phyloP scores from a whole-genome alignment of 2,113 vertebrate species.

The Chauna torquata region DNA sequence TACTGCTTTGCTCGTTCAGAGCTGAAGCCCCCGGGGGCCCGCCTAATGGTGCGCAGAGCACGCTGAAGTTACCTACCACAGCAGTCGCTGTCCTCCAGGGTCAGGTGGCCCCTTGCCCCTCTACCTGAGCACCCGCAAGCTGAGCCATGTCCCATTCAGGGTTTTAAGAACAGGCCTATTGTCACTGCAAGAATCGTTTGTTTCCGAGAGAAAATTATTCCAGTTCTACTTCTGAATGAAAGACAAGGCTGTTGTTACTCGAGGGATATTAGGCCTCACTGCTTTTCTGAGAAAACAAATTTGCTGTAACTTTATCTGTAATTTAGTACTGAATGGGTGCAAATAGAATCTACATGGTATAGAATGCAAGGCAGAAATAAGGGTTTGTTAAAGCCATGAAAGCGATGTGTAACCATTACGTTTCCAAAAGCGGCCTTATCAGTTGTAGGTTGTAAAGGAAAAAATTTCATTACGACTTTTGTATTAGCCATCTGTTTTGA shows the following conservation, averaged over 20 bases:
- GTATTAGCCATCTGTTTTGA: slow-evolving; percentile 86
- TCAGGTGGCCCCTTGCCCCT: slow-evolving; percentile 82
- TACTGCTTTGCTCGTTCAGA: slow-evolving; percentile 64
- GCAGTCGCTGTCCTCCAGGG: slow-evolving; percentile 68
- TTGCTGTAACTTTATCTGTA: slow-evolving; percentile 99
- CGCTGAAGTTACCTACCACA: slow-evolving; percentile 84
- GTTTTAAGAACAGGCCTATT: slow-evolving; percentile 85
- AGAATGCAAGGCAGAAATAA: slow-evolving; percentile 80
- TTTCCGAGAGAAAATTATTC: slow-evolving; percentile 85
- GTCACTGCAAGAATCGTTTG: slow-evolving; percentile 83
- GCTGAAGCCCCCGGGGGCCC: slow-evolving; percentile 72
- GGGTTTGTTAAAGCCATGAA: slow-evolving; percentile 85
- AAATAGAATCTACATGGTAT: slow-evolving; percentile 94
- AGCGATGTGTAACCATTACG: slow-evolving; percentile 88
- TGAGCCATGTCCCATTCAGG: slow-evolving; percentile 78
- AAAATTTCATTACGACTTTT: slow-evolving; percentile 83
- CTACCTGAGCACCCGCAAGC: slow-evolving; percentile 90
- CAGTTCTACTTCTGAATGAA: slow-evolving; percentile 84
- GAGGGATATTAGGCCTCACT: slow-evolving; percentile 89
- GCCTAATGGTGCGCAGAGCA: slow-evolving; percentile 73
- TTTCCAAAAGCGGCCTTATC: slow-evolving; percentile 87
- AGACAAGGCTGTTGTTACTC: slow-evolving; percentile 93
- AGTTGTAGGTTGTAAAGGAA: slow-evolving; percentile 78
- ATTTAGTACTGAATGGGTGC: slow-evolving; percentile 89
- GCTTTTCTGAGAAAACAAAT: slow-evolving; percentile 99